These are phyloP conservation scores for Diabrotica balteata DNA, from an alignment of 2,888 invertebrate genomes.

Conservation along the genomic window DNA sequence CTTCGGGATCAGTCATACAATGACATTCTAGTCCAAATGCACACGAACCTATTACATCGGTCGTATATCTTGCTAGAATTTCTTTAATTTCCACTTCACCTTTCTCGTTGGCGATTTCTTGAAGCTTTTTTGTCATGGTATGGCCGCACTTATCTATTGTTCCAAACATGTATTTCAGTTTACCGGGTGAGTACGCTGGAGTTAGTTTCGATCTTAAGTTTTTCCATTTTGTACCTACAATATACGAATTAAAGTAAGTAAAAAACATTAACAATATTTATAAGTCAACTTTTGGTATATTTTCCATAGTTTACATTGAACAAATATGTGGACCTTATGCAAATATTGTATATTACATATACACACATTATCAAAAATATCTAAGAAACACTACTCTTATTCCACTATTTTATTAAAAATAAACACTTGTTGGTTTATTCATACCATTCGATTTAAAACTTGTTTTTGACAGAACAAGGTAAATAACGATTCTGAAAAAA, in stretches of 20 bases:
- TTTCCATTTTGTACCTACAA: constrained; percentile 67
- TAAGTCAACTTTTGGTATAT: too few relatives aligned
- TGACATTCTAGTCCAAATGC: constrained; percentile 71
- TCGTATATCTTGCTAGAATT: constrained; percentile 66
- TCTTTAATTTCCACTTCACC: constrained; percentile 60
- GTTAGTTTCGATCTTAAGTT: constrained; percentile 68
- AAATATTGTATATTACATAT: too few relatives aligned
- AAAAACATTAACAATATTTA: too few relatives aligned
- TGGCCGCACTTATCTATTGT: constrained; percentile 66
- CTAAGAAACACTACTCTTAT: too few relatives aligned
- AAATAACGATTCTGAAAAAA: too few relatives aligned
- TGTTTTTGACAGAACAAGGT: too few relatives aligned
- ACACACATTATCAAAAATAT: too few relatives aligned
- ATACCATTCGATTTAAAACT: too few relatives aligned
- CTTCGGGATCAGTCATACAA: constrained; percentile 64
- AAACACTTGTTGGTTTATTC: too few relatives aligned
- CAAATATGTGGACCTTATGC: too few relatives aligned
- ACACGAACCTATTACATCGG: constrained; percentile 69
- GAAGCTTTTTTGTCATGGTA: constrained; percentile 62
- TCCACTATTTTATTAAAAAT: too few relatives aligned
- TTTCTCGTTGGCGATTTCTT: constrained; percentile 47
- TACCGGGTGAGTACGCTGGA: constrained; percentile 72
- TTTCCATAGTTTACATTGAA: too few relatives aligned
- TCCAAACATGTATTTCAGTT: constrained; percentile 71
- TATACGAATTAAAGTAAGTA: neutral